Base-by-base conservation (phyloP, 2,888 invertebrate species). In the Listrodromus nycthemerus region DNA sequence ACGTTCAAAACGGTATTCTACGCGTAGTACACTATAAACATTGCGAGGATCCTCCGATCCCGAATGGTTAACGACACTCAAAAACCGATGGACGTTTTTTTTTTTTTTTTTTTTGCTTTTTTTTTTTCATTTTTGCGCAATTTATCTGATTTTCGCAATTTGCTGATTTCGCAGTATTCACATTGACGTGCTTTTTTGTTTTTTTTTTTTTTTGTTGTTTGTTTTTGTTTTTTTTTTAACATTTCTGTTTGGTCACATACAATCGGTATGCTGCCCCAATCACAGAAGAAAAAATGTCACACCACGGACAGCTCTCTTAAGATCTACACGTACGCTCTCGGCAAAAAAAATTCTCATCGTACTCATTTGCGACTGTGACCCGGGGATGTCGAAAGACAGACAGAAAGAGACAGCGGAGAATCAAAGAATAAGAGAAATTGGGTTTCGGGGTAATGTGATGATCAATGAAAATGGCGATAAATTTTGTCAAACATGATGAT, bases 211-310 rank as follows among this genome's bases (percentile, higher is more conserved):
- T 16, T 55, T 21, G 27, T 30, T 30, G 10, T 50, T 50, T 16
- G 21, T 21, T 58, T 30, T 30, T 0, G n/a, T 50, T 50, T 50
- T 16, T 55, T 21, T 58, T 30, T 30, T 0, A 24, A 55, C 21
- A 75, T 78, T 79, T 80, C 83, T 86, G 86, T 81, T 80, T 86
- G 95, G 95, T 96, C 96, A 95, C 95, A 95, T 95, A 95, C 94
- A 94, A 91, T 90, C 95, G 95, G 95, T 96, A 96, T 96, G 96
- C 95, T 95, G 96, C 96, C 96, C 96, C 96, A 96, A 96, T 96
- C 96, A 97, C 96, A 96, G 96, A 96, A 95, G 94, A 95, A 96
- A 96, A 96, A 96, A 96, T 96, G 96, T 96, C 96, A 96, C 96
- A 96, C 95, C 95, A 95, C 94, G 94, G 93, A 93, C 93, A 94